A percentile compares a stretch with the other conserved stretches of the same genome.
Conservation (phyloP, 2,113 vertebrate species). For the Vombatus ursinus region DNA sequence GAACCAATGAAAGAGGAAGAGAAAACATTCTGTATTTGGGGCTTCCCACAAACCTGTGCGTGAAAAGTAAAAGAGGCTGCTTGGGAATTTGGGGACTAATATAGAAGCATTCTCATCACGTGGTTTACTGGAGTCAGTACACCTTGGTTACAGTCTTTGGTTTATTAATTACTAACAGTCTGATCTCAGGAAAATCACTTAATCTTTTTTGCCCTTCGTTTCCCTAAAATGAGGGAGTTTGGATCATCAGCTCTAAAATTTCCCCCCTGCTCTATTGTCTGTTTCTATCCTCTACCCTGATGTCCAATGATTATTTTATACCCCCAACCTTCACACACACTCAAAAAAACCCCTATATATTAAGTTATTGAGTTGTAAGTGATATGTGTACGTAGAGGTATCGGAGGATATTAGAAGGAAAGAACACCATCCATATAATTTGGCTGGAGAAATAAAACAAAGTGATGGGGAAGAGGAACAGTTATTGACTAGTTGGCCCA, state of each 20-base stretch:
- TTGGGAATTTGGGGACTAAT: background rate
- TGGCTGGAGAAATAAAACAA: background rate
- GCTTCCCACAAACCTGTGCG: background rate
- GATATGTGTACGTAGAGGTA: background rate
- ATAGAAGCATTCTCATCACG: background rate
- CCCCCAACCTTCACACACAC: fast-evolving
- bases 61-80: background rate
- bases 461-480: background rate
- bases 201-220: background rate
- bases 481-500: background rate
- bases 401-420: background rate
- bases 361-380: background rate
- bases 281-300: background rate
- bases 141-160: background rate
- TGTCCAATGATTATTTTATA: background rate
- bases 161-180: background rate
- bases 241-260: background rate
- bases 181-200: background rate
- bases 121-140: background rate
- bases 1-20: background rate
- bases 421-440: background rate
- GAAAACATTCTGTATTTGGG: background rate
- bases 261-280: background rate
- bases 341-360: background rate
- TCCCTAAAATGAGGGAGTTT: background rate